Conservation (phyloP, 1,140 invertebrate genomes). For the Sarcophaga bullata region DNA sequence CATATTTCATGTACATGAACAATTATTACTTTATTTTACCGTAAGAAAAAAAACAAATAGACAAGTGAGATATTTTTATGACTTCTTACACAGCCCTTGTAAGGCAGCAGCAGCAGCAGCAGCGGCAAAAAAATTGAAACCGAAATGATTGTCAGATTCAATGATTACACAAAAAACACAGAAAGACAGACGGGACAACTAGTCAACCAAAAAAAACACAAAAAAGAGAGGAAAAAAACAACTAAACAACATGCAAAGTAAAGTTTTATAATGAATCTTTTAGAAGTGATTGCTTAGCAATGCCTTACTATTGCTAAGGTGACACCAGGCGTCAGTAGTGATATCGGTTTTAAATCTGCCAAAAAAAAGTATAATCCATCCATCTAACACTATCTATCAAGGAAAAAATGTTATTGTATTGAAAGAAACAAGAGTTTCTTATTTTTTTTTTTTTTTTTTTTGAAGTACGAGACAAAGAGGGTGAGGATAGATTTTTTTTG, state of each 20-base stretch:
- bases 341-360: neutral
- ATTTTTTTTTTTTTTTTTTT: no score
- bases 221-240: no score
- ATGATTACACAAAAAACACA: slow-evolving; percentile 3
- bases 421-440: no score
- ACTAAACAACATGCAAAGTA: neutral
- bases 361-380: neutral
- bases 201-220: no score
- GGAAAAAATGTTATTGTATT: slow-evolving; percentile 27
- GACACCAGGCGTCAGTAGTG: neutral
- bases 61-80: slow-evolving; percentile 16
- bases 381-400: no score
- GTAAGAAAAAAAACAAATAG: neutral
- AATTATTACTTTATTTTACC: neutral
- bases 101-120: no score
- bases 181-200: no score
- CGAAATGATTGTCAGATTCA: slow-evolving; percentile 5
- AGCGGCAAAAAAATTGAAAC: no score
- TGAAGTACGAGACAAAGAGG: neutral
- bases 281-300: neutral
- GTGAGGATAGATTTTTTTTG: neutral
- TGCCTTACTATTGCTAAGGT: neutral
- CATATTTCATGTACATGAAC: neutral
- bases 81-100: slow-evolving; percentile 9
- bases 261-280: slow-evolving; percentile 11